Evolutionary conservation across 2,888 invertebrate genomes (phyloP).

Genomic region (Amphipyra berbera): DNA sequence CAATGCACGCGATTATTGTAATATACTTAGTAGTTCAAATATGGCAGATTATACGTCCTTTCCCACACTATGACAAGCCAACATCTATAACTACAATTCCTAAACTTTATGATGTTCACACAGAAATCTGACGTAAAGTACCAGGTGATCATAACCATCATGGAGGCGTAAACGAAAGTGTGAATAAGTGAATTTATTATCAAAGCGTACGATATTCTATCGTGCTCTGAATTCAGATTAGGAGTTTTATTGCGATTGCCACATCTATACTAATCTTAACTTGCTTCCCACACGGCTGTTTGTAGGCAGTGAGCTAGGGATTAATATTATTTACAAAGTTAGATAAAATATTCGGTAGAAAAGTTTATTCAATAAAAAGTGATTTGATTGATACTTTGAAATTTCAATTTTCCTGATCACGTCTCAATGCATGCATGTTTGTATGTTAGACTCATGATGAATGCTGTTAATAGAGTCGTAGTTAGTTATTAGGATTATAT

Average conservation of each 20-base stretch:
- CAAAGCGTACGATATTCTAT: slow-evolving; percentile 46
- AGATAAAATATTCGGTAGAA: slow-evolving; percentile 20
- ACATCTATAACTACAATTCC: slow-evolving; percentile 18
- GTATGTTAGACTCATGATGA: too few species aligned
- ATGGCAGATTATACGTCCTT: too few species aligned
- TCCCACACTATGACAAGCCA: too few species aligned
- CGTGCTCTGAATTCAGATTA: slow-evolving; percentile 61
- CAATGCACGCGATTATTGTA: too few species aligned
- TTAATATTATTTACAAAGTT: slow-evolving; percentile 29
- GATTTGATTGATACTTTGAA: too few species aligned
- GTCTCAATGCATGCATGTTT: too few species aligned
- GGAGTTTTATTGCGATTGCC: slow-evolving; percentile 51
- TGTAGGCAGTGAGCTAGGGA: slow-evolving; percentile 22
- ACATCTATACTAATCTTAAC: slow-evolving; percentile 49
- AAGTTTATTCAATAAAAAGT: background rate
- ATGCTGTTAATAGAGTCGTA: too few species aligned
- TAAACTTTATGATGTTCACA: slow-evolving; percentile 35
- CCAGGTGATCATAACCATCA: slow-evolving; percentile 39
- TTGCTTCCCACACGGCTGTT: slow-evolving; percentile 49
- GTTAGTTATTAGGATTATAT: too few species aligned
- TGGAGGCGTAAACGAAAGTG: slow-evolving; percentile 36
- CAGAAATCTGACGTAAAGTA: slow-evolving; percentile 35
- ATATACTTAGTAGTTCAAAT: too few species aligned
- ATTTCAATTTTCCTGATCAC: too few species aligned
- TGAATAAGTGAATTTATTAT: slow-evolving; percentile 38